Evolutionary conservation across 2,888 invertebrate genomes (phyloP).

Genomic region (Tigriopus californicus): DNA sequence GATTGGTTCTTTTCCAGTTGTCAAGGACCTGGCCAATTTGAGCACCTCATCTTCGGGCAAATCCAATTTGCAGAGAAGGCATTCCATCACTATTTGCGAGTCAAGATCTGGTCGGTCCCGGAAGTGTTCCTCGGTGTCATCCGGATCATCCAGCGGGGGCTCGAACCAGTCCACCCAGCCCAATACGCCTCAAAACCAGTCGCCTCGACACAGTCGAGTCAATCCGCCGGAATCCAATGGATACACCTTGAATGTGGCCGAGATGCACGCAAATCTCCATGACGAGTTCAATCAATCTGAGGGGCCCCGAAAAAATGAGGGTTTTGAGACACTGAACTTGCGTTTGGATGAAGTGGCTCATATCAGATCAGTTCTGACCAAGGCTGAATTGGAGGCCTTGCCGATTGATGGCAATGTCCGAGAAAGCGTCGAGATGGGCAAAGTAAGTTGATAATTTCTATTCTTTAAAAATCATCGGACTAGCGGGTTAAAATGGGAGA

Average conservation of each 20-base stretch:
- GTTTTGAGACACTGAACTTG: background rate
- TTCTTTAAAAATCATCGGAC: background rate
- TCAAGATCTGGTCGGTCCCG: background rate
- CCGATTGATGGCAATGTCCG: background rate
- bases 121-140: background rate
- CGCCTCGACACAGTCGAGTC: background rate
- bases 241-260: background rate
- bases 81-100: slow-evolving; percentile 1
- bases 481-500: background rate
- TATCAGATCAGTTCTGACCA: slow-evolving; percentile 13
- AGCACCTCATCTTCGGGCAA: too few relatives aligned
- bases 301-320: background rate
- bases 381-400: slow-evolving; percentile 11
- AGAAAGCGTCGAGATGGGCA: slow-evolving; percentile 1
- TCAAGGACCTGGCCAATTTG: background rate
- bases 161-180: background rate
- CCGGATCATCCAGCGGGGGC: background rate
- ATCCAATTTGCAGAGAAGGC: background rate
- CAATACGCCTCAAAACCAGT: background rate
- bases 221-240: background rate
- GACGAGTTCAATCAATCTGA: background rate
- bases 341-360: slow-evolving; percentile 10
- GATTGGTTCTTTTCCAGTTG: background rate
- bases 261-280: background rate
- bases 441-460: background rate